Evolutionary conservation across 2,797 vertebrate genomes (phyloP), one percentile per base, ranked within the genome.

Genomic region (Sylvia borin): DNA sequence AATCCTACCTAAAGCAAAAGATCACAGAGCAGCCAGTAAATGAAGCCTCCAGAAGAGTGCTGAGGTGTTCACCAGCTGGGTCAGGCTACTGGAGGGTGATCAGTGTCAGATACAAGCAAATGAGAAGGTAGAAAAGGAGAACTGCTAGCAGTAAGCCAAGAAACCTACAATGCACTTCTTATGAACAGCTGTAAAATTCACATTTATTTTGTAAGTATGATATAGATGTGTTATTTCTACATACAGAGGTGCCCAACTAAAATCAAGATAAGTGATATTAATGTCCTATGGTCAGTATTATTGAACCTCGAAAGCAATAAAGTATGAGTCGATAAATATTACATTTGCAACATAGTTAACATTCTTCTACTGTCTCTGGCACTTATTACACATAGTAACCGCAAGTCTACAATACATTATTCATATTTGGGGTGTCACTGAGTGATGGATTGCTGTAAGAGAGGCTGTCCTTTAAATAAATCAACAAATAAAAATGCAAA

Each of bases 401-500:
- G 95, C 98, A 98, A 98, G 98, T 99, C 98, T 98, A 98, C 98
- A 98, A 99, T 99, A 99, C 99, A 99, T 99, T 99, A 99, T 99
- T 99, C 99, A 99, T 99, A 99, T 98, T 98, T 97, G 98, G 98
- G 98, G 98, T 99, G 99, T 99, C 99, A 98, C 98, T 97, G 98
- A 98, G 98, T 99, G 99, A 99, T 99, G 98, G 99, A 99, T 99
- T 99, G 98, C 99, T 99, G 98, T 98, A 99, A 99, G 98, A 99
- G 98, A 99, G 98, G 98, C 98, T 99, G 99, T 99, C 99, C 98
- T 99, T 99, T 99, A 99, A 99, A 99, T 99, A 99, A 99, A 99
- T 99, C 99, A 99, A 99, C 99, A 99, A 99, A 99, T 99, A 99
- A 99, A 99, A 99, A 99, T 99, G 99, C 99, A 99, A 99, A 99